These are phyloP conservation scores for Ceratosolen fusciceps DNA, from an alignment of 1,140 invertebrate genomes.

Conservation along the genomic window DNA sequence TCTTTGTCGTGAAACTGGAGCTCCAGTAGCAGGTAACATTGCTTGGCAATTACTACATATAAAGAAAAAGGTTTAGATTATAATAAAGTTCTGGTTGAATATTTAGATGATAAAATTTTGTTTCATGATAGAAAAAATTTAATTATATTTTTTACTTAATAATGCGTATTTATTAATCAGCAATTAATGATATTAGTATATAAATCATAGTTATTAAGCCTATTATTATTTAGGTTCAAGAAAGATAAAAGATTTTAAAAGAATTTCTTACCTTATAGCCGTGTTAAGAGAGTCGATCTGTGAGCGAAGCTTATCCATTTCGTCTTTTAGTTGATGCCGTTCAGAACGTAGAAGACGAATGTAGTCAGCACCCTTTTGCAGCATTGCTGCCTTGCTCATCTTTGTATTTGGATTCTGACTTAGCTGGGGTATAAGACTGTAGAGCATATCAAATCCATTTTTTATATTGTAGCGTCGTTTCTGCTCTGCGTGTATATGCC, in stretches of 20 bases:
- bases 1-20: conserved; percentile 89
- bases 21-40: conserved; percentile 94
- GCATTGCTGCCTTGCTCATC: conserved; percentile 95
- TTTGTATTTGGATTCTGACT: conserved; percentile 92
- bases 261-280: conserved; percentile 83
- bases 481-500: conserved; percentile 98
- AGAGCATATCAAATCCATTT: conserved; percentile 95
- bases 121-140: no score
- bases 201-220: no score
- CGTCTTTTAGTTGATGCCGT: conserved; percentile 88
- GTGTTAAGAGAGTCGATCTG: conserved; percentile 93
- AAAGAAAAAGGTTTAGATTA: not conserved
- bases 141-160: no score
- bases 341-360: conserved; percentile 91
- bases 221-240: no score
- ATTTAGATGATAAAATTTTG: no score
- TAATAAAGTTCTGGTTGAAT: no score
- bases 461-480: conserved; percentile 98
- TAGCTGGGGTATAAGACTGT: conserved; percentile 93
- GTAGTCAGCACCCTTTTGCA: conserved; percentile 97
- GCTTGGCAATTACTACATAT: conserved; percentile 88
- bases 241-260: no score
- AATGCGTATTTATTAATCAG: no score
- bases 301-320: conserved; percentile 87
- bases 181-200: no score